phyloP scores from a whole-genome alignment of 2,888 invertebrate genomes.

The Fragum fragum region DNA sequence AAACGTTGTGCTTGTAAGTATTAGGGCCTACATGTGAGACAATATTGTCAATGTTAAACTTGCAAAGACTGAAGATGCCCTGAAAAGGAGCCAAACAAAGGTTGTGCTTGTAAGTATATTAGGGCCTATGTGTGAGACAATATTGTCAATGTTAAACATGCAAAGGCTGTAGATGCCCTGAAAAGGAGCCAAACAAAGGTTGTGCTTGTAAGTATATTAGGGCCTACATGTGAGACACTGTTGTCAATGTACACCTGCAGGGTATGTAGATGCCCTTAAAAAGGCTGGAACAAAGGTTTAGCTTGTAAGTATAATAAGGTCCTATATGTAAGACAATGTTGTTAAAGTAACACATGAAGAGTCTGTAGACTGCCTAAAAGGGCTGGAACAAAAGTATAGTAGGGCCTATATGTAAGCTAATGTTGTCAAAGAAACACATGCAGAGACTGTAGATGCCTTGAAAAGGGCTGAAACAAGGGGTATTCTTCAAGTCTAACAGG shows the following conservation, averaged over 20 bases:
- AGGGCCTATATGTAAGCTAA: neutral
- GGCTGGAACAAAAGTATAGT: constrained; percentile 93
- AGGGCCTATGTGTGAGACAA: neutral
- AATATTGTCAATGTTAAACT: neutral
- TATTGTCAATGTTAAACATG: neutral
- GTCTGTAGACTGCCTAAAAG: constrained; percentile 98
- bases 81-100: neutral
- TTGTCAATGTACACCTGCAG: neutral
- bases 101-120: neutral
- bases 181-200: neutral
- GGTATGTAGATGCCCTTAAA: neutral
- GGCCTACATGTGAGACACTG: neutral
- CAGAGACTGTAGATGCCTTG: neutral
- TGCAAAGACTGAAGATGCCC: neutral
- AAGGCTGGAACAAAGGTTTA: constrained; percentile 90
- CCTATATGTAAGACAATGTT: constrained; percentile 92
- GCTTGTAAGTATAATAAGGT: constrained; percentile 90
- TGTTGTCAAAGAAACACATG: neutral
- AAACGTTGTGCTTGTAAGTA: neutral
- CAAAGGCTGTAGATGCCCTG: neutral
- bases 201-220: neutral
- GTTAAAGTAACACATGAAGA: constrained; percentile 97
- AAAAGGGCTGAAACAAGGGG: neutral
- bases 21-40: neutral
- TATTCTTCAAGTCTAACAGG: neutral